These are phyloP conservation scores for Papilio dardanus DNA, from an alignment of 1,140 invertebrate species.

Conservation along the genomic window DNA sequence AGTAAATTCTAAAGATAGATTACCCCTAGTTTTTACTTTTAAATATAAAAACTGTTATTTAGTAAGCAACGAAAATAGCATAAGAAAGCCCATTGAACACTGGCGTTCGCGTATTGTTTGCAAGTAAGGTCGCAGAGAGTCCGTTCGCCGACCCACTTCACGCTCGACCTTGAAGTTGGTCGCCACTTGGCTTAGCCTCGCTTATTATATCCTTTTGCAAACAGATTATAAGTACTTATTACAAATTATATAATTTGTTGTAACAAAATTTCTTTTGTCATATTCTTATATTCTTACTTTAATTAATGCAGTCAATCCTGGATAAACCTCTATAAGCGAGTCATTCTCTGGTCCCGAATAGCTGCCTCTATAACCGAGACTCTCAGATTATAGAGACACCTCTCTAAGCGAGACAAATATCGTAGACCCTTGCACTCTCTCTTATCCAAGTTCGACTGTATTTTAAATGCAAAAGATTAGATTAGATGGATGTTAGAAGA, in stretches of 20 bases:
- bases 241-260: slow-evolving; percentile 1
- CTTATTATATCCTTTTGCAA: slow-evolving; percentile 23
- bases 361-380: no score
- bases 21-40: background rate
- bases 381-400: no score
- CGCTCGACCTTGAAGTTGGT: slow-evolving; percentile 27
- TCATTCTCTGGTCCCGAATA: no score
- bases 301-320: no score
- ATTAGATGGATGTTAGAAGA: no score
- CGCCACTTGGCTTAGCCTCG: slow-evolving; percentile 27
- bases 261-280: background rate
- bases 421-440: no score
- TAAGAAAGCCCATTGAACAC: slow-evolving; percentile 2
- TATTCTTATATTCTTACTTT: background rate
- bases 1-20: background rate
- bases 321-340: no score
- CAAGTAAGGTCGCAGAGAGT: slow-evolving; percentile 28
- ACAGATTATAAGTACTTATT: slow-evolving; percentile 24
- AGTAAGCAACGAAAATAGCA: background rate
- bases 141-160: slow-evolving; percentile 36
- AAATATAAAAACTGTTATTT: background rate
- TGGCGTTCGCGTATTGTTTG: slow-evolving; percentile 4
- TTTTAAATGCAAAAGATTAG: no score
- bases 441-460: no score
- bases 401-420: no score